These are phyloP conservation scores for Yponomeuta sedellus DNA, from an alignment of 2,888 invertebrate genomes.

Conservation along the genomic window DNA sequence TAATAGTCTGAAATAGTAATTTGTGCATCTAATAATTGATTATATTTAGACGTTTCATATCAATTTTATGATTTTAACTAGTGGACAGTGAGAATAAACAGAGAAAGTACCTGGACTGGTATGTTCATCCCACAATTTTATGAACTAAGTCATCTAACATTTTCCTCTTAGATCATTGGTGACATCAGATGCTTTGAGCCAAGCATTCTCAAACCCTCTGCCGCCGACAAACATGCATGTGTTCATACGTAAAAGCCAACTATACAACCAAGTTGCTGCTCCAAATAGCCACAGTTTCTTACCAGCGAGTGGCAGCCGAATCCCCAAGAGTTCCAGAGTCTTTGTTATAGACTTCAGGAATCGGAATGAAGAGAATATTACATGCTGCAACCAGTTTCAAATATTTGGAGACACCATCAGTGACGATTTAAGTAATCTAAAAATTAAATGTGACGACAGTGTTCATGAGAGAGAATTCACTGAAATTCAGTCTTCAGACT, in stretches of 20 bases:
- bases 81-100: too few relatives aligned
- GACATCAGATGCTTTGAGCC: constrained; percentile 59
- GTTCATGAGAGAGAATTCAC: constrained; percentile 33
- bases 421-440: constrained; percentile 32
- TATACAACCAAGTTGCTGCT: constrained; percentile 32
- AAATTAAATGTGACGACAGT: constrained; percentile 23
- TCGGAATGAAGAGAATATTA: constrained; percentile 35
- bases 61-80: too few relatives aligned
- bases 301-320: constrained; percentile 46
- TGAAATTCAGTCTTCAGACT: constrained; percentile 55
- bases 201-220: constrained; percentile 54
- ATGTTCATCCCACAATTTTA: not conserved
- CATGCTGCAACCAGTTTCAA: constrained; percentile 59
- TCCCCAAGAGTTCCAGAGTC: constrained; percentile 54
- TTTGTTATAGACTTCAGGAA: constrained; percentile 54
- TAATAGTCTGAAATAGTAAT: too few relatives aligned
- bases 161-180: constrained; percentile 57
- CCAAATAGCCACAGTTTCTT: constrained; percentile 53
- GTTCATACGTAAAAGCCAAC: constrained; percentile 56
- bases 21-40: too few relatives aligned
- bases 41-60: too few relatives aligned
- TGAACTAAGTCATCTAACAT: not conserved
- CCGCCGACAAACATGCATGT: constrained; percentile 68
- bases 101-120: too few relatives aligned
- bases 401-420: constrained; percentile 56